Conservation (phyloP, 2,888 invertebrate genomes). For the Gasteruption jaculator region DNA sequence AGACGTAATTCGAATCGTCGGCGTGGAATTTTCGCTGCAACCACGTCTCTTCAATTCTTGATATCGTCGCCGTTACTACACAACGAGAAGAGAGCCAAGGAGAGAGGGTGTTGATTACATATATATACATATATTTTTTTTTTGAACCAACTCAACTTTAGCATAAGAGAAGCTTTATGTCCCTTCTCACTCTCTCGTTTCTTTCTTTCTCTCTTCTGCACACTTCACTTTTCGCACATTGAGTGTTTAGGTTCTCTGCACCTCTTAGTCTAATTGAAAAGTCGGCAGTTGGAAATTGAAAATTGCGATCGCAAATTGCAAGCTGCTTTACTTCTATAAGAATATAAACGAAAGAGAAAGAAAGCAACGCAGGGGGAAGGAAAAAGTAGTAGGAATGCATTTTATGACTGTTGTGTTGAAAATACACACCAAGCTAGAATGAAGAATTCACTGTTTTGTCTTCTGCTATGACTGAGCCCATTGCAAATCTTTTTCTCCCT, state of each 20-base stretch:
- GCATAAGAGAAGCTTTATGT: background rate
- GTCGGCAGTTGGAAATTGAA: constrained; percentile 52
- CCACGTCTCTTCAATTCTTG: constrained; percentile 40
- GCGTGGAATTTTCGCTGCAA: constrained; percentile 23
- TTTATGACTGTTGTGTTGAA: constrained; percentile 37
- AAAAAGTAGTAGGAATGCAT: constrained; percentile 25
- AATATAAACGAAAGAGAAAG: constrained; percentile 6
- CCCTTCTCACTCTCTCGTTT: no score
- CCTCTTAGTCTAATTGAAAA: constrained; percentile 53
- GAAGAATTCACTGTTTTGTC: constrained; percentile 50
- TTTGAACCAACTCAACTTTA: constrained; percentile 7
- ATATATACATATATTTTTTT: constrained; percentile 9
- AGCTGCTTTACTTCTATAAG: constrained; percentile 50
- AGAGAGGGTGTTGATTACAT: constrained; percentile 12
- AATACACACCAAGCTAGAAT: constrained; percentile 47
- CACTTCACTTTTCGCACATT: constrained; percentile 8
- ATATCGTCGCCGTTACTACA: constrained; percentile 33
- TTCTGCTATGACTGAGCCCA: no score
- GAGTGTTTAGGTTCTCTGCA: no score
- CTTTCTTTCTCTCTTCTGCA: constrained; percentile 10
- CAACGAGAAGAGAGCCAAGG: constrained; percentile 17
- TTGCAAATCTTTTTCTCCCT: no score
- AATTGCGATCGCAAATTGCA: constrained; percentile 52
- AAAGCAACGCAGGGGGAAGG: constrained; percentile 19
- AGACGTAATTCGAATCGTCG: constrained; percentile 23